Evolutionary conservation across 2,888 invertebrate species (phyloP).

Genomic region (Buathra laborator): DNA sequence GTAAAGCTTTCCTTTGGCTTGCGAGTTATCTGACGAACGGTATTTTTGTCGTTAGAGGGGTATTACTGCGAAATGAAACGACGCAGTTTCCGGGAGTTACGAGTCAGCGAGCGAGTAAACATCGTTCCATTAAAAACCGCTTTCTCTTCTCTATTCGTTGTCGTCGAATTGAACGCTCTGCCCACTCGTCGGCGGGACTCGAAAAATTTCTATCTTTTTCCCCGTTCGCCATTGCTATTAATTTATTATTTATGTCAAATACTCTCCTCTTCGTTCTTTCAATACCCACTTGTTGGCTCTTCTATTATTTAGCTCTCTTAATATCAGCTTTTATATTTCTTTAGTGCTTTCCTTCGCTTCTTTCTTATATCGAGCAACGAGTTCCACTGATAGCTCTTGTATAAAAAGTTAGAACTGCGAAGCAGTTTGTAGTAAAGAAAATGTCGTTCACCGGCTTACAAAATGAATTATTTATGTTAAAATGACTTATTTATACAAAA

Average conservation of each 20-base stretch:
- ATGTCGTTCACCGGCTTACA: no score
- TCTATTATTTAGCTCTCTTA: neutral
- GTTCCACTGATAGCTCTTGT: no score
- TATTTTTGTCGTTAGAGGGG: neutral
- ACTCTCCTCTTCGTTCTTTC: neutral
- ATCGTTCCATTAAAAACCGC: neutral
- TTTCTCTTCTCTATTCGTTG: no score
- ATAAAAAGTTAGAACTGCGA: no score
- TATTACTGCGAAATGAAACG: neutral
- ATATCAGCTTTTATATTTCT: no score
- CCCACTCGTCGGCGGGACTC: no score
- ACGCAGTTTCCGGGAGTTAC: neutral
- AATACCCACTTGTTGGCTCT: neutral
- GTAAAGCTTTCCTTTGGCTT: neutral
- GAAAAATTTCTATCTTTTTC: no score
- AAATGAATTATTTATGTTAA: no score
- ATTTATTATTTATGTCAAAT: constrained; percentile 18
- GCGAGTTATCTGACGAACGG: neutral
- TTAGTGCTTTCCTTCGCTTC: neutral
- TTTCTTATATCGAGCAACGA: no score
- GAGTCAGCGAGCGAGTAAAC: neutral
- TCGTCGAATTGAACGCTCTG: no score
- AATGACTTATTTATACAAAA: no score
- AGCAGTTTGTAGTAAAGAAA: no score
- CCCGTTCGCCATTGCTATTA: constrained; percentile 2